Evolutionary conservation across 2,797 vertebrate genomes (phyloP), one percentile per base, ranked within the genome.

Genomic region (Halcyon badia): DNA sequence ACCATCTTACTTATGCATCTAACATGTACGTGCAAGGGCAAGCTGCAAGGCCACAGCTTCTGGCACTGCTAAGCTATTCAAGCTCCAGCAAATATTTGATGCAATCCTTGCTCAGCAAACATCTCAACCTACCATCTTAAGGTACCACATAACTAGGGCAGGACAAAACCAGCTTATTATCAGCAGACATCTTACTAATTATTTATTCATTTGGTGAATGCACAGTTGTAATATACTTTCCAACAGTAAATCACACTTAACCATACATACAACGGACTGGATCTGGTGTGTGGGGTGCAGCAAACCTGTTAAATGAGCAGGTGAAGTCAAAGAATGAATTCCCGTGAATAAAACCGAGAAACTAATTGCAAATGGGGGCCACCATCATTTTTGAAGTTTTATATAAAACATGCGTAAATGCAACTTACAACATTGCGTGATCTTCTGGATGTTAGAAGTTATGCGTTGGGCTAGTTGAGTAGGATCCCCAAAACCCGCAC

Each of bases 391-490:
- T 17, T 71, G 7, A 82, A 73, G 44, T 24, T 61, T 31, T 48
- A 56, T 49, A 78, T 8, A 64, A 61, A 92, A 81, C 19, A 49
- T 30, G 28, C 4, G 83, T 18, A 85, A 94, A 70, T 42, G 37
- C 68, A 86, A 98, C 98, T 98, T 97, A 98, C 98, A 98, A 95
- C 97, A 98, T 18, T 98, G 98, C 14, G 98, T 98, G 93, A 98
- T 98, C 97, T 98, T 98, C 95, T 98, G 98, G 95, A 98, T 98
- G 87, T 98, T 98, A 57, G 98, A 96, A 54, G 98, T 98, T 94
- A 98, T 98, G 15, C 90, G 97, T 6, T 98, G 98, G 22, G 98
- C 98, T 78, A 98, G 91, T 22, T 98, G 98, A 44, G 96, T 95
- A 4, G 98, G 96, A 81, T 98, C 98, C 30, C 94, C 98, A 85